These are phyloP conservation scores for Aeoliscus strigatus DNA, from an alignment of 2,797 vertebrate species.

Conservation along the genomic window DNA sequence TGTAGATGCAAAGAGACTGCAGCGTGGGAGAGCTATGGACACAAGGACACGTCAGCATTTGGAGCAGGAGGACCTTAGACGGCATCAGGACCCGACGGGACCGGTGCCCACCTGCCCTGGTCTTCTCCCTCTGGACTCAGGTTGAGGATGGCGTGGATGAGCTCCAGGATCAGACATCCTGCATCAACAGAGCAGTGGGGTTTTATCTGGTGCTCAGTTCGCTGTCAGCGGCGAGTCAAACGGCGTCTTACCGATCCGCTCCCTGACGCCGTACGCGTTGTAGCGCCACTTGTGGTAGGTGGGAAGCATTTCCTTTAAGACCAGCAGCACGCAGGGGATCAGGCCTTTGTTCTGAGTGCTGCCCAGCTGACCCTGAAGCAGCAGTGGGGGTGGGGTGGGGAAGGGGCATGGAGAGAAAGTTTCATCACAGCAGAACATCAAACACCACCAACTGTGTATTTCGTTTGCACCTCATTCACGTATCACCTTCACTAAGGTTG, in stretches of 20 bases:
- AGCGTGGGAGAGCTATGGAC: conserved; percentile 80
- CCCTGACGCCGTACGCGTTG: conserved; percentile 87
- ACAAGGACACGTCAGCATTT: not conserved
- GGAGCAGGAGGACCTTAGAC: too few relatives aligned
- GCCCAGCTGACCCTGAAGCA: conserved; percentile 87
- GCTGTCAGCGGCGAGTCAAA: too few relatives aligned
- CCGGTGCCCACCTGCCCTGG: conserved; percentile 76
- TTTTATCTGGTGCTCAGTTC: too few relatives aligned
- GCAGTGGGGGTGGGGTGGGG: not conserved
- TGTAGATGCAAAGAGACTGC: conserved; percentile 94
- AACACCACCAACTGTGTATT: too few relatives aligned
- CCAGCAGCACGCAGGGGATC: conserved; percentile 92
- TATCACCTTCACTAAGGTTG: conserved; percentile 90
- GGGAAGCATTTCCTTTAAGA: conserved; percentile 96
- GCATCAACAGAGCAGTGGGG: conserved; percentile 21
- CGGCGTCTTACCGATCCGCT: conserved; percentile 83
- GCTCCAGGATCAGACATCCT: conserved; percentile 93
- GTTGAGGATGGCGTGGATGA: conserved; percentile 96
- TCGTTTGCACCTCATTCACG: not conserved
- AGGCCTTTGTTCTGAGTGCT: conserved; percentile 94
- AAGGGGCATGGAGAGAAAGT: too few relatives aligned
- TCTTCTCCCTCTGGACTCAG: conserved; percentile 88
- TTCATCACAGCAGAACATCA: too few relatives aligned
- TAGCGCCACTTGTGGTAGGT: conserved; percentile 98
- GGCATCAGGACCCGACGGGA: too few relatives aligned